A percentile compares a stretch with the other conserved stretches of the same genome.
phyloP scores from a whole-genome alignment of 2,113 vertebrate species.

The Apodemus sylvaticus region DNA sequence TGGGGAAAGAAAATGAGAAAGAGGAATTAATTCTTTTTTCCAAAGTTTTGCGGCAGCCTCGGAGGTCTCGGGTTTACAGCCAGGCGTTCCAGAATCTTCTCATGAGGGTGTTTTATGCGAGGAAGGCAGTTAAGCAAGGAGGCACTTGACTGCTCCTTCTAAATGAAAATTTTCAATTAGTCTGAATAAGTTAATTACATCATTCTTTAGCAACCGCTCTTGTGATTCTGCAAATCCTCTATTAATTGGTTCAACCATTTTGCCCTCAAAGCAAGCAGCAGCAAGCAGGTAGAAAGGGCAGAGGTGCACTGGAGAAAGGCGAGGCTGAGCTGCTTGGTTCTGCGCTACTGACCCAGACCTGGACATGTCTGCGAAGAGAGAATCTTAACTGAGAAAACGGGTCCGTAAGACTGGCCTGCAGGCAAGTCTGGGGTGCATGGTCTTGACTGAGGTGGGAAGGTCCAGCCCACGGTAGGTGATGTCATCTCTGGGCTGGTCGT shows the following conservation, averaged over 20 bases:
- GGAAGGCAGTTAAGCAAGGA: slow-evolving; percentile 42
- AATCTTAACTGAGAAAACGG: background rate
- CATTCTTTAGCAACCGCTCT: slow-evolving; percentile 76
- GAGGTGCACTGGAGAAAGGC: background rate
- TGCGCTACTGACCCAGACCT: background rate
- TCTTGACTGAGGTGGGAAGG: background rate
- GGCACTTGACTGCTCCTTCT: slow-evolving; percentile 73
- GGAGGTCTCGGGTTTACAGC: background rate
- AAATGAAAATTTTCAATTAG: slow-evolving; percentile 83
- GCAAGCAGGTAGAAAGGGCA: slow-evolving; percentile 60
- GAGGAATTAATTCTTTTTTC: background rate
- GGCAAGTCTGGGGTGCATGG: background rate
- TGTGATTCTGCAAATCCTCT: slow-evolving; percentile 66
- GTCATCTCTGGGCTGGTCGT: background rate
- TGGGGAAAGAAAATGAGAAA: background rate
- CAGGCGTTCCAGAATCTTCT: slow-evolving; percentile 57
- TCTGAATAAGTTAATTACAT: slow-evolving; percentile 83
- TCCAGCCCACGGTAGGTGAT: background rate
- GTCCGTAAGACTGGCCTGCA: background rate
- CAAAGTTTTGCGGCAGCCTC: background rate
- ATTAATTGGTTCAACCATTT: slow-evolving; percentile 71
- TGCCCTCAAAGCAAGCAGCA: slow-evolving; percentile 59
- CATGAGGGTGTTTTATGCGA: slow-evolving; percentile 29
- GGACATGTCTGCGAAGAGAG: background rate
- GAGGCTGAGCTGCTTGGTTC: background rate